These are phyloP conservation scores for Hypomecis atomaria DNA, from an alignment of 2,888 invertebrate genomes.

Conservation along the genomic window DNA sequence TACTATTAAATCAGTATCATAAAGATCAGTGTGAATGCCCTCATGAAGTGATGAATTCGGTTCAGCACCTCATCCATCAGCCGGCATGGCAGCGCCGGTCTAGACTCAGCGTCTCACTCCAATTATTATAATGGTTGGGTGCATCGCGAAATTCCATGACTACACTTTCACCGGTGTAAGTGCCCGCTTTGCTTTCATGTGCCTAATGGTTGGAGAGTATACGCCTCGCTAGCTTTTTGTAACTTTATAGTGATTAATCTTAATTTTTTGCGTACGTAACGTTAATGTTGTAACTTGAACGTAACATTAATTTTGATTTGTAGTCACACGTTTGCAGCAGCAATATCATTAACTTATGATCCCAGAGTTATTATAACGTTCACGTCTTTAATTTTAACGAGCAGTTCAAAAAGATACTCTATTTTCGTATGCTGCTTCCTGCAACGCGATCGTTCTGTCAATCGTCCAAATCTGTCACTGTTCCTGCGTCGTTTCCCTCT, in stretches of 20 bases:
- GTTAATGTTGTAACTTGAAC: conserved; percentile 17
- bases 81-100: conserved; percentile 37
- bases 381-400: conserved; percentile 47
- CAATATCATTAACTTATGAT: conserved; percentile 27
- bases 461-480: conserved; percentile 57
- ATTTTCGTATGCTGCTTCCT: conserved; percentile 58
- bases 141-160: conserved; percentile 71
- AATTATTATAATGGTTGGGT: conserved; percentile 68
- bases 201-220: conserved; percentile 53
- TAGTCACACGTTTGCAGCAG: background rate
- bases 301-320: conserved; percentile 1
- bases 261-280: conserved; percentile 8
- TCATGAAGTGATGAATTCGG: conserved; percentile 11
- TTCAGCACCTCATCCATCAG: conserved; percentile 40
- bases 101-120: conserved; percentile 67
- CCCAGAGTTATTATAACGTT: conserved; percentile 29
- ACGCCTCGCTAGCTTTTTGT: conserved; percentile 38
- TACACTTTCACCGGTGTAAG: conserved; percentile 70
- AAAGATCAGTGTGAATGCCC: conserved; percentile 21
- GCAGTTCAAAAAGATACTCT: conserved; percentile 39
- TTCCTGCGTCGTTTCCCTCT: conserved; percentile 50
- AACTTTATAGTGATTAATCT: conserved; percentile 16
- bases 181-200: conserved; percentile 68
- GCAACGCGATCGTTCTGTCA: conserved; percentile 55
- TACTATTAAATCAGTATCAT: conserved; percentile 7